These are phyloP conservation scores for Rhinoderma darwinii DNA, from an alignment of 2,113 vertebrate species.

Conservation along the genomic window DNA sequence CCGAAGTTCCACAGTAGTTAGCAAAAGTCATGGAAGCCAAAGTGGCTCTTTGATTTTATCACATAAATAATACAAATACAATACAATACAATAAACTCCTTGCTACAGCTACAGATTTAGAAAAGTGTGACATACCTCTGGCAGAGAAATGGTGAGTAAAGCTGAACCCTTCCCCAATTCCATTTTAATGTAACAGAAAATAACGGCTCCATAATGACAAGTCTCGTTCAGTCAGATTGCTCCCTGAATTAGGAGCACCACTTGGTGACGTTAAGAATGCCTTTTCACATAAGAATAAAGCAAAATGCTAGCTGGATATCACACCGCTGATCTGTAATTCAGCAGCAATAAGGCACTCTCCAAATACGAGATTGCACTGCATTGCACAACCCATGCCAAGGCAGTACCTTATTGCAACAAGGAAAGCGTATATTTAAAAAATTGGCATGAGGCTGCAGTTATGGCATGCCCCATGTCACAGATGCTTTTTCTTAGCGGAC, in stretches of 20 bases:
- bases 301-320: slow-evolving; percentile 42
- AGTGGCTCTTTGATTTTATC: background rate
- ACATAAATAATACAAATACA: background rate
- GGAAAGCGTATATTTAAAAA: slow-evolving; percentile 49
- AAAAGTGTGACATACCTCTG: background rate
- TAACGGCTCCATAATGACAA: slow-evolving; percentile 27
- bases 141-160: slow-evolving; percentile 17
- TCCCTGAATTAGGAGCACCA: slow-evolving; percentile 6
- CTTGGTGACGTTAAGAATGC: background rate
- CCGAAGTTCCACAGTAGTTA: slow-evolving; percentile 2
- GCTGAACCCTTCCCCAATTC: background rate
- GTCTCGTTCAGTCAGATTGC: slow-evolving; percentile 16
- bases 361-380: slow-evolving; percentile 42
- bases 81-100: background rate
- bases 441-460: slow-evolving; percentile 50
- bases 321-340: slow-evolving; percentile 39
- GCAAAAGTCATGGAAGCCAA: background rate
- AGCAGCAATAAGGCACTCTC: slow-evolving; percentile 60
- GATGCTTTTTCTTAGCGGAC: slow-evolving; percentile 37
- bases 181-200: slow-evolving; percentile 23
- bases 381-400: slow-evolving; percentile 28
- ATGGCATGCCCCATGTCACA: slow-evolving; percentile 50
- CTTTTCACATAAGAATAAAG: slow-evolving; percentile 9
- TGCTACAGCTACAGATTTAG: background rate
- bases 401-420: slow-evolving; percentile 56